phyloP scores from a whole-genome alignment of 2,888 invertebrate genomes.

The Isoperla grammatica region DNA sequence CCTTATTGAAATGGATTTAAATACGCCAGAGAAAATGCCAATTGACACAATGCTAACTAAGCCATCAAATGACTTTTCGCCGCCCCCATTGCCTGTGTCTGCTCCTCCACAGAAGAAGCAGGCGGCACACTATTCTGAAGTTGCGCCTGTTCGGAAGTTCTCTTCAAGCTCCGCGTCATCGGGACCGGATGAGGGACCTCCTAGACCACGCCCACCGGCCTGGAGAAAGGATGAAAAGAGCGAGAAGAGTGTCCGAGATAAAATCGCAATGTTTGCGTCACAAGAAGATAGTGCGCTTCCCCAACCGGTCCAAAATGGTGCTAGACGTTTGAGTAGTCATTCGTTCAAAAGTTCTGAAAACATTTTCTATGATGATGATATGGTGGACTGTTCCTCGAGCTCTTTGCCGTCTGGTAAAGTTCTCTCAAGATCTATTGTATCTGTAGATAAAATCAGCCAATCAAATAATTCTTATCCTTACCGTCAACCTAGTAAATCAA shows the following conservation, averaged over 20 bases:
- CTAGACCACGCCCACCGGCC: slow-evolving; percentile 22
- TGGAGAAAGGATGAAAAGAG: slow-evolving; percentile 71
- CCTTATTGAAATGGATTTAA: slow-evolving; percentile 18
- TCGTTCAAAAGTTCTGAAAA: slow-evolving; percentile 44
- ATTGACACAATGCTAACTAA: not conserved
- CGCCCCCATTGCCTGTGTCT: slow-evolving; percentile 42
- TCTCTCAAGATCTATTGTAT: slow-evolving; percentile 27
- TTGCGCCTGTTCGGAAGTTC: slow-evolving; percentile 27
- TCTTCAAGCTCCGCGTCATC: slow-evolving; percentile 3
- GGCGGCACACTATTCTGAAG: not conserved
- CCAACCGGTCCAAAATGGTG: slow-evolving; percentile 6
- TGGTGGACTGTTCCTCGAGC: slow-evolving; percentile 33
- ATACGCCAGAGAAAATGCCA: not conserved
- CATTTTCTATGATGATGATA: slow-evolving; percentile 37
- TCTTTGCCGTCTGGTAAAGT: slow-evolving; percentile 28
- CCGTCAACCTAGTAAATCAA: not conserved
- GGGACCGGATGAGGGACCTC: not conserved
- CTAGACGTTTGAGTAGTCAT: slow-evolving; percentile 38
- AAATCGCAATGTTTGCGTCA: slow-evolving; percentile 74
- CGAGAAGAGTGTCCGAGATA: slow-evolving; percentile 75
- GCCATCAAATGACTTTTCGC: not conserved
- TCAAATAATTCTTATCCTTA: not conserved
- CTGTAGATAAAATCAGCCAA: slow-evolving; percentile 11
- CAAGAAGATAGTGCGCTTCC: not conserved
- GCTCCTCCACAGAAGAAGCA: slow-evolving; percentile 38